Base-by-base conservation (phyloP, 2,888 invertebrate genomes). In the Acleris holmiana region DNA sequence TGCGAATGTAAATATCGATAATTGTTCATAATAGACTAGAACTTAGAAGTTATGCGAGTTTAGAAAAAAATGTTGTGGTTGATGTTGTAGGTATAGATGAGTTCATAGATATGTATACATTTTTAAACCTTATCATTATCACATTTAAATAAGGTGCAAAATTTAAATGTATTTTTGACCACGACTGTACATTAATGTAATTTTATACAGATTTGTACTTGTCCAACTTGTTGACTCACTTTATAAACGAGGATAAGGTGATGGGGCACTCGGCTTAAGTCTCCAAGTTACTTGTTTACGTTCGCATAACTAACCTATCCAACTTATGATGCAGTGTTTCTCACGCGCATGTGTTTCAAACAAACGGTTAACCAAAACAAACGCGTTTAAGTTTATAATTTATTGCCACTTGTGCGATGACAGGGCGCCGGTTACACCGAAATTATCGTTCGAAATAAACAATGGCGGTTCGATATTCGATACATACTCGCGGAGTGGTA, bases 301-400 rank as follows among this genome's bases (percentile, higher is more conserved):
- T 41, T 59, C 48, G 58, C 59, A 55, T 70, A 73, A 74, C 75
- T 75, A 76, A 78, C 74, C 75, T 75, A 70, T 72, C 71, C 73
- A 73, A 72, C 71, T 71, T 58, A 61, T 69, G 63, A 75, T 76
- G 72, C 71, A 69, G 80, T 92, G 91, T 91, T 88, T 91, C 91
- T 90, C 91, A 77, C 77, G 76, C 82, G 83, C 86, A 88, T 83
- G 82, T 86, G 85, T 78, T 78, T 74, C 79, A 78, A 79, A 71
- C 59, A 77, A 83, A 80, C 79, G 81, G 82, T 78, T 85, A 83
- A 86, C 84, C 80, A 83, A 89, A 91, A 90, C 89, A 91, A 89
- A 86, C 85, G 77, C 76, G 76, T 91, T 89, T 91, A 88, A 86
- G 84, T 83, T 88, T 83, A 85, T 89, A 88, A 91, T 91, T 91